A percentile compares a stretch with the other conserved stretches of the same genome.
Conservation (phyloP, 2,888 invertebrate genomes). For the Catocala nupta region DNA sequence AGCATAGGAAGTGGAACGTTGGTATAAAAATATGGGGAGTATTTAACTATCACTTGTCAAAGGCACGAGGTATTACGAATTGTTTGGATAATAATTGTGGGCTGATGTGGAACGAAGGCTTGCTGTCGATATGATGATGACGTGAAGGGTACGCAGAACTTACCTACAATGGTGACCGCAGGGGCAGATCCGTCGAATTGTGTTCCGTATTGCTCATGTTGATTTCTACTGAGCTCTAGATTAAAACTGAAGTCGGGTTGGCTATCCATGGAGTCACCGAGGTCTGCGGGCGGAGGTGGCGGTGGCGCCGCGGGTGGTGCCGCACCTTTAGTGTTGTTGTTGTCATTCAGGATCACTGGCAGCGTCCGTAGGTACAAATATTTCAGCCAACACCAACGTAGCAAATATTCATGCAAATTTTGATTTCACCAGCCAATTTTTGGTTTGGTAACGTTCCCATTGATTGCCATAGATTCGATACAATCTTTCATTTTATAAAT, state of each 20-base stretch:
- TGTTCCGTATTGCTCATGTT: slow-evolving; percentile 91
- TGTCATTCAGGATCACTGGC: slow-evolving; percentile 72
- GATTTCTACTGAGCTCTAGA: slow-evolving; percentile 90
- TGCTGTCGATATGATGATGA: too few relatives aligned
- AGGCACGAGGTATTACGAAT: too few relatives aligned
- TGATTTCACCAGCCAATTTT: slow-evolving; percentile 22
- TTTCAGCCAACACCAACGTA: slow-evolving; percentile 47
- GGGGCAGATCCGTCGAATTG: slow-evolving; percentile 86
- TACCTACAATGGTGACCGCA: slow-evolving; percentile 81
- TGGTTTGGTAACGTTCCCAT: slow-evolving; percentile 17
- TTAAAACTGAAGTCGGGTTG: slow-evolving; percentile 88
- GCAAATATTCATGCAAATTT: slow-evolving; percentile 38
- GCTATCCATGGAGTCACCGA: slow-evolving; percentile 74
- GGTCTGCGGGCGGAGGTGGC: slow-evolving; percentile 83
- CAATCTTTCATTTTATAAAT: neutral
- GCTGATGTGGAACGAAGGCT: too few relatives aligned
- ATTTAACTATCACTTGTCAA: too few relatives aligned
- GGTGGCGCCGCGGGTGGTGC: slow-evolving; percentile 83
- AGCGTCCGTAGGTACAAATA: slow-evolving; percentile 68
- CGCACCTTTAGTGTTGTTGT: slow-evolving; percentile 72
- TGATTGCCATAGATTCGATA: slow-evolving; percentile 19
- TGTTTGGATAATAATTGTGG: too few relatives aligned
- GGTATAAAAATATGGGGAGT: too few relatives aligned
- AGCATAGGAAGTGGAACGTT: too few relatives aligned
- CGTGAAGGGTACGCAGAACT: slow-evolving; percentile 51